Evolutionary conservation across 2,113 vertebrate genomes (phyloP), one percentile per base, ranked within the genome.

Genomic region (Trematomus loennbergii): DNA sequence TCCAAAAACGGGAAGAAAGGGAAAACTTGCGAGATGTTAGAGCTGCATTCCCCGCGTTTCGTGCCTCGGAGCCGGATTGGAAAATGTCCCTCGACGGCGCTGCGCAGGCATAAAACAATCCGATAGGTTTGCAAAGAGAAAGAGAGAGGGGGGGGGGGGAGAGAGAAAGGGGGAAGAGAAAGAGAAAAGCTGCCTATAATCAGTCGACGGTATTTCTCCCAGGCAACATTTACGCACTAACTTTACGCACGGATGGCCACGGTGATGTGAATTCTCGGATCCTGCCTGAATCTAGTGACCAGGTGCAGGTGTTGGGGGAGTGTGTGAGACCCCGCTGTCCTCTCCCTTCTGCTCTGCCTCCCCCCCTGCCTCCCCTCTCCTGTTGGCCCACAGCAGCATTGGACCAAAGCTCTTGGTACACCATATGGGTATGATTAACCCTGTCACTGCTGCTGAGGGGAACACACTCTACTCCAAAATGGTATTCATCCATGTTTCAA

Each of bases 371-470:
- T 90, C 57, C 82, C 82, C 84, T 80, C 87, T 86, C 83, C 91
- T 90, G 91, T 89, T 91, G 89, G 89, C 90, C 88, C 92, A 90
- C 87, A 91, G 89, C 86, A 92, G 91, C 89, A 85, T 80, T 90
- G 90, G 87, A 88, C 85, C 90, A 89, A 93, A 90, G 90, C 92
- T 90, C 93, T 83, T 73, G 77, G 82, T 92, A 36, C 87, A 87
- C 90, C 93, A 94, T 93, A 91, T 93, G 93, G 91, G 92, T 89
- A 78, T 79, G 86, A 86, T 94, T 94, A 94, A 93, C 93, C 92
- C 92, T 64, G 74, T 91, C 87, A 20, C 67, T 87, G 88, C 93
- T 66, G 90, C 76, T 46, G 58, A 63, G 53, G 68, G 57, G 4
- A 71, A 53, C 72, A 78, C 80, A 25, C 79, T 33, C 12, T 3